phyloP scores from a whole-genome alignment of 2,113 vertebrate species.

The Struthidea cinerea region DNA sequence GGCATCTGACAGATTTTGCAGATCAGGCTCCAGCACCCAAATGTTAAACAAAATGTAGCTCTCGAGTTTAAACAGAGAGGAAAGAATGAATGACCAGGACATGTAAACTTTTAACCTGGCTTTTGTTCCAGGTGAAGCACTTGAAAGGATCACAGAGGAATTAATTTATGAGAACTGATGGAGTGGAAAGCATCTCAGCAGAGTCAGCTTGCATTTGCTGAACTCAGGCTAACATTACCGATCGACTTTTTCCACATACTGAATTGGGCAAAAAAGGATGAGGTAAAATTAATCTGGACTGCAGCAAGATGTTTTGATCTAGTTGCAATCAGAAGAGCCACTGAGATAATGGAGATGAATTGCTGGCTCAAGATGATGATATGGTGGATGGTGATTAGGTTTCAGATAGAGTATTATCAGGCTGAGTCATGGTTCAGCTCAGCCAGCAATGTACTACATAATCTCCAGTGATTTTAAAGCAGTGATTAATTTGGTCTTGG shows the following conservation, averaged over 20 bases:
- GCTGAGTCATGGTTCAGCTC: constrained; percentile 34
- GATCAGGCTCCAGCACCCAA: neutral
- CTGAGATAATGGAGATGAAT: constrained; percentile 58
- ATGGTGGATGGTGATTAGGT: constrained; percentile 31
- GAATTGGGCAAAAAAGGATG: constrained; percentile 18
- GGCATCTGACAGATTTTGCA: neutral
- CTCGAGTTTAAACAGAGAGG: neutral
- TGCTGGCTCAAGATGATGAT: constrained; percentile 3
- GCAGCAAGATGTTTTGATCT: constrained; percentile 56
- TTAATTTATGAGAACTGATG: constrained; percentile 56
- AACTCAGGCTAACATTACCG: neutral
- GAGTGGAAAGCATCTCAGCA: constrained; percentile 8
- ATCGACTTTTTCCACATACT: constrained; percentile 27
- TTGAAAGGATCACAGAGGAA: constrained; percentile 25
- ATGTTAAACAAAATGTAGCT: neutral
- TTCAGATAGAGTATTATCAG: constrained; percentile 9
- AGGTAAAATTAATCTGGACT: constrained; percentile 52
- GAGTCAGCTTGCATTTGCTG: neutral
- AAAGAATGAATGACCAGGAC: neutral
- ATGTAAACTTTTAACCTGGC: constrained; percentile 46
- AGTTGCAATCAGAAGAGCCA: constrained; percentile 22
- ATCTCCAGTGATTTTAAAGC: constrained; percentile 24
- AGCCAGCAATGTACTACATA: neutral
- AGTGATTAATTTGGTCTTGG: constrained; percentile 50
- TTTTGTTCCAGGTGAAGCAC: constrained; percentile 52